These are phyloP conservation scores for Mechanitis messenoides DNA, from an alignment of 2,888 invertebrate genomes.

Conservation along the genomic window DNA sequence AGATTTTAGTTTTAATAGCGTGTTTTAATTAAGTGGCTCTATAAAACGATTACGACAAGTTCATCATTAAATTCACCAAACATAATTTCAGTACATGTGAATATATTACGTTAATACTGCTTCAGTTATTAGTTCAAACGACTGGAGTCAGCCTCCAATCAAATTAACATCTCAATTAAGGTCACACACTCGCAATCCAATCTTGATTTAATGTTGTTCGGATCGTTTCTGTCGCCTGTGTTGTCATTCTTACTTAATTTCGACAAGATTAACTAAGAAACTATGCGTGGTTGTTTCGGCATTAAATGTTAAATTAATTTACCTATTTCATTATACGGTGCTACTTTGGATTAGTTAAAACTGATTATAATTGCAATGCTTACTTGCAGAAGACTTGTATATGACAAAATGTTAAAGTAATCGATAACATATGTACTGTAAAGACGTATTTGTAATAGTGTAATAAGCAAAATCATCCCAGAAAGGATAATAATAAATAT, in stretches of 20 bases:
- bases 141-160: constrained; percentile 28
- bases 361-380: neutral
- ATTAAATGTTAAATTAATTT: neutral
- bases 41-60: too few relatives aligned
- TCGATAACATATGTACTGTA: too few relatives aligned
- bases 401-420: too few relatives aligned
- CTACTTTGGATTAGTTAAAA: constrained; percentile 10
- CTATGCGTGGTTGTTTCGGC: constrained; percentile 19
- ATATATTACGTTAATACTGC: too few relatives aligned
- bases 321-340: neutral
- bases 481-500: too few relatives aligned
- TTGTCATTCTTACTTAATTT: constrained; percentile 22
- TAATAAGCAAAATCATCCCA: too few relatives aligned
- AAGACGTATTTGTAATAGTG: too few relatives aligned
- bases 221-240: constrained; percentile 24
- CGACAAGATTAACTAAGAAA: constrained; percentile 31
- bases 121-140: constrained; percentile 20
- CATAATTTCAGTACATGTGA: too few relatives aligned
- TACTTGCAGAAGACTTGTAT: too few relatives aligned
- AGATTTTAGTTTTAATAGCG: too few relatives aligned
- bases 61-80: too few relatives aligned
- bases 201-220: constrained; percentile 30
- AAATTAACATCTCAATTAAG: constrained; percentile 35
- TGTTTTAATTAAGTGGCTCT: too few relatives aligned
- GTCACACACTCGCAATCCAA: constrained; percentile 32